Conservation (phyloP, 2,113 vertebrate genomes). For the Passer montanus region DNA sequence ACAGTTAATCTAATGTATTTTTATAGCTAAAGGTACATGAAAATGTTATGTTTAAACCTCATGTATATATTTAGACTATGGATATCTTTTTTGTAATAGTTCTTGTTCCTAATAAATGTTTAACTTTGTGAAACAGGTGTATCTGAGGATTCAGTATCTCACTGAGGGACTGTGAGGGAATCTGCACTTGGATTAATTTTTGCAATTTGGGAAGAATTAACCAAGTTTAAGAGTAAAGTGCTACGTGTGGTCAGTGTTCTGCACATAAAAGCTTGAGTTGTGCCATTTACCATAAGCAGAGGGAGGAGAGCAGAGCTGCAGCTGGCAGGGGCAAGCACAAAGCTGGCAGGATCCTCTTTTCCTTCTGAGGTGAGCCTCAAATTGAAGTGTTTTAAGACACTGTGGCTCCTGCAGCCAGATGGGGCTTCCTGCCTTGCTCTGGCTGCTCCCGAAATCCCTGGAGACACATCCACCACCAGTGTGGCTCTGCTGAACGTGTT, state of each 20-base stretch:
- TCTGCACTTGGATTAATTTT: not conserved
- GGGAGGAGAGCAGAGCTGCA: not conserved
- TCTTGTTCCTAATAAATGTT: slow-evolving; percentile 71
- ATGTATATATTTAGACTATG: slow-evolving; percentile 78
- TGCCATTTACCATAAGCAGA: not conserved
- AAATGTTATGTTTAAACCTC: slow-evolving; percentile 75
- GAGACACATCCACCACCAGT: not conserved
- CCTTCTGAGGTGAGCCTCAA: not conserved
- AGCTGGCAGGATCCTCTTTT: not conserved
- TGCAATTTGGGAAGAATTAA: not conserved
- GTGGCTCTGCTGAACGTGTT: not conserved
- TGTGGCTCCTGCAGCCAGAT: fast-evolving
- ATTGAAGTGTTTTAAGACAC: not conserved
- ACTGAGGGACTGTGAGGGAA: not conserved
- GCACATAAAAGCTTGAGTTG: not conserved
- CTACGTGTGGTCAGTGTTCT: not conserved
- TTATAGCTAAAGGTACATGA: slow-evolving; percentile 78
- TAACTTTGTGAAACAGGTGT: slow-evolving; percentile 45
- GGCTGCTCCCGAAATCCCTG: not conserved
- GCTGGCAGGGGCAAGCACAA: not conserved
- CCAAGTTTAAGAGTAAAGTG: not conserved
- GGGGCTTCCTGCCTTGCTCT: not conserved
- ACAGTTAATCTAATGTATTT: slow-evolving; percentile 80
- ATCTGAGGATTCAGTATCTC: not conserved
- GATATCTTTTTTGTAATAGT: slow-evolving; percentile 71